phyloP scores from a whole-genome alignment of 53 echinoderm and acorn worm genomes.

The Arbacia lixula region DNA sequence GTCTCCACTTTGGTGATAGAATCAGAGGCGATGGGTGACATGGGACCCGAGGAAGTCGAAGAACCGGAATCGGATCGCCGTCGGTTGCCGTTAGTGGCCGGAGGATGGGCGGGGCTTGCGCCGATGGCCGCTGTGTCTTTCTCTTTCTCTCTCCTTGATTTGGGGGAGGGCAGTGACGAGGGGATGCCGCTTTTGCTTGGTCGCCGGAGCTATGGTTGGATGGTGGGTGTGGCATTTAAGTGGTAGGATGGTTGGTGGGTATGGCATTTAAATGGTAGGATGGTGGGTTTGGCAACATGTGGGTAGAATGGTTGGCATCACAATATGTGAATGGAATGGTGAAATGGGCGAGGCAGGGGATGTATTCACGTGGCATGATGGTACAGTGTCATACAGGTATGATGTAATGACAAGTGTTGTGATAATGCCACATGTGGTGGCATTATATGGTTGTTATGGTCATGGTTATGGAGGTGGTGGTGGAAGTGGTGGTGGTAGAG shows the following conservation, averaged over 20 bases:
- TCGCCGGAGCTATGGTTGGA: slow-evolving; percentile 49
- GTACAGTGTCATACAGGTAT: background rate
- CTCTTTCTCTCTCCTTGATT: slow-evolving; percentile 46
- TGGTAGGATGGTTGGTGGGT: background rate
- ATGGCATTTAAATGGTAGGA: background rate
- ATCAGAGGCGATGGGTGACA: slow-evolving; percentile 10
- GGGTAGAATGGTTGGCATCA: background rate
- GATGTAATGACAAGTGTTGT: background rate
- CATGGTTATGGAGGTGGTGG: background rate
- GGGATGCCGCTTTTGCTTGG: slow-evolving; percentile 42
- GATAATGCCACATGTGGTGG: background rate
- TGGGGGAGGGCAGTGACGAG: background rate
- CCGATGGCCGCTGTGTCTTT: background rate
- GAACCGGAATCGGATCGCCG: slow-evolving; percentile 35
- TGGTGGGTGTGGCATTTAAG: background rate
- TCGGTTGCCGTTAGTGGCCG: slow-evolving; percentile 47
- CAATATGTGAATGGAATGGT: background rate
- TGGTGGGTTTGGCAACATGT: background rate
- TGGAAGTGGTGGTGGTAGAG: background rate
- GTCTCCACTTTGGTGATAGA: slow-evolving; percentile 48
- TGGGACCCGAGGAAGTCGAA: slow-evolving; percentile 13
- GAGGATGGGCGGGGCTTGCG: slow-evolving; percentile 1
- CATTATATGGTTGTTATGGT: background rate
- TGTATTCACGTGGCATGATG: background rate
- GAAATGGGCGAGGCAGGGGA: background rate